These are phyloP conservation scores for Antechinus flavipes DNA, from an alignment of 2,113 vertebrate species.

Conservation along the genomic window DNA sequence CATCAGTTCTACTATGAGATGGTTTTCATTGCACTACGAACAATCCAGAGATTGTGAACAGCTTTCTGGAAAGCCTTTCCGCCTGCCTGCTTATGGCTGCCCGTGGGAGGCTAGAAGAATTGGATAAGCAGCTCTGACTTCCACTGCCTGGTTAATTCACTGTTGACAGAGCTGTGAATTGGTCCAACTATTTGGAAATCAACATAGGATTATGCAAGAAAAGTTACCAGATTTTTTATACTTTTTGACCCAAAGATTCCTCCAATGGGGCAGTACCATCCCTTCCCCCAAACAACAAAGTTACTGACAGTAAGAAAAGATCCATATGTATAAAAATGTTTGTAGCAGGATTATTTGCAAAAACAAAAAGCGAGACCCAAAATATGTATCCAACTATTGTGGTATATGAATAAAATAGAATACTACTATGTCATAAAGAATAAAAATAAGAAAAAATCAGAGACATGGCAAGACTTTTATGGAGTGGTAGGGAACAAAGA, in stretches of 20 bases:
- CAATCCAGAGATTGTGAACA: constrained; percentile 49
- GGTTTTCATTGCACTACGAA: constrained; percentile 63
- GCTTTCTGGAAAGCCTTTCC: constrained; percentile 58
- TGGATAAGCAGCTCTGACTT: constrained; percentile 44
- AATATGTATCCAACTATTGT: not conserved
- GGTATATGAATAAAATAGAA: not conserved
- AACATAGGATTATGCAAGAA: not conserved
- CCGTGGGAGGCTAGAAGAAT: not conserved
- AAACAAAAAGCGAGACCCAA: not conserved
- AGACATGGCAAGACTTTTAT: not conserved
- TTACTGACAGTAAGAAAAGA: not conserved
- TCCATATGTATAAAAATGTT: not conserved
- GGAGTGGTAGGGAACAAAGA: not conserved
- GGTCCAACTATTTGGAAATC: not conserved
- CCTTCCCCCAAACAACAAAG: not conserved
- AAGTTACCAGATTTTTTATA: not conserved
- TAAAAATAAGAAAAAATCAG: not conserved
- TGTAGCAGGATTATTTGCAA: not conserved
- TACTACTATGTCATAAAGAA: not conserved
- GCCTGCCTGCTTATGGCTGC: not conserved
- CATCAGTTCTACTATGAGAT: constrained; percentile 41
- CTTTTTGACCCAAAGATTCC: not conserved
- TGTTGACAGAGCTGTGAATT: not conserved
- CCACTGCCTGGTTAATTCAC: not conserved
- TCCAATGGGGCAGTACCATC: not conserved